phyloP scores from a whole-genome alignment of 1,140 invertebrate species.

The Vollenhovia emeryi region DNA sequence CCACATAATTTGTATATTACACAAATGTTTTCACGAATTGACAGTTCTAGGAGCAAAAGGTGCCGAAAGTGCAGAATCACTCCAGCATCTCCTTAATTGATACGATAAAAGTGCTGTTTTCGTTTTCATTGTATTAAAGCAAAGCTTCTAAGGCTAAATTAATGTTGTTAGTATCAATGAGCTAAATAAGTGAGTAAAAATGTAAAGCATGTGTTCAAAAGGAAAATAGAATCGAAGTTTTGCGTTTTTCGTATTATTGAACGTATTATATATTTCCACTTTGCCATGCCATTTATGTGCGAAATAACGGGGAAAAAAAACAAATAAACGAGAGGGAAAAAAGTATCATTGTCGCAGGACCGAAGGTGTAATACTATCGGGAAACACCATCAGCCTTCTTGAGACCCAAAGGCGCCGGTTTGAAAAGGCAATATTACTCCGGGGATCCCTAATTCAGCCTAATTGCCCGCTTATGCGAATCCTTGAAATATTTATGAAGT shows the following conservation, averaged over 20 bases:
- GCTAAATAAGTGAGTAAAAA: not conserved
- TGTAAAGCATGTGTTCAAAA: not conserved
- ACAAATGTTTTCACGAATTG: too few species aligned
- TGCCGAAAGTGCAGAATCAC: too few species aligned
- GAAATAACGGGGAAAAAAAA: too few species aligned
- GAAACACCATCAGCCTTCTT: conserved; percentile 55
- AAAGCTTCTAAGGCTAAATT: not conserved
- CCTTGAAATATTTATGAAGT: conserved; percentile 79
- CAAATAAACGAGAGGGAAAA: not conserved
- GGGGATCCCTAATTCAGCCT: conserved; percentile 67
- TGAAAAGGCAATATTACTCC: conserved; percentile 67
- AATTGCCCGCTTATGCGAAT: conserved; percentile 75
- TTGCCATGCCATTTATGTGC: not conserved
- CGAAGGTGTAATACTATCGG: conserved; percentile 52
- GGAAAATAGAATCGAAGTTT: not conserved
- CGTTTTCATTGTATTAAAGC: not conserved
- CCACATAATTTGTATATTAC: too few species aligned
- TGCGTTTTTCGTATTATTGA: not conserved
- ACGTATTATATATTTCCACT: not conserved
- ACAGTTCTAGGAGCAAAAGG: too few species aligned
- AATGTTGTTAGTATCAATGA: not conserved
- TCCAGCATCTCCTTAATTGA: too few species aligned
- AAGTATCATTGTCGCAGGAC: not conserved
- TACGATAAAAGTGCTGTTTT: not conserved
- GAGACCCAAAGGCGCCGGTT: not conserved